Evolutionary conservation across 2,797 vertebrate genomes (phyloP).

Genomic region (Sebastes steindachneri): DNA sequence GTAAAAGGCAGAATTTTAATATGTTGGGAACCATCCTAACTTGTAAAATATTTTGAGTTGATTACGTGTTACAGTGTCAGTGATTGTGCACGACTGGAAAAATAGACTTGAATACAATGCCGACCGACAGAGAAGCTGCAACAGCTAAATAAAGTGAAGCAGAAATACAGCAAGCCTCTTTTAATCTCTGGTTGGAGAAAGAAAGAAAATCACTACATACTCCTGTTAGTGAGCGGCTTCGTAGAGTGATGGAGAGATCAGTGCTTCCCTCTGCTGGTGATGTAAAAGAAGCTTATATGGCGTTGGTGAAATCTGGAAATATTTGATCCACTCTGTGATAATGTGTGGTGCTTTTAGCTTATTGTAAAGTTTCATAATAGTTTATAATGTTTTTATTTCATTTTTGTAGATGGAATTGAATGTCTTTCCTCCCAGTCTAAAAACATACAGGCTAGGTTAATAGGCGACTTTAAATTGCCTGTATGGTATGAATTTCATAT

Average conservation of each 20-base stretch:
- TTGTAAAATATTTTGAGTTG: neutral
- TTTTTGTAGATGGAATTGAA: neutral
- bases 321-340: no score
- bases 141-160: neutral
- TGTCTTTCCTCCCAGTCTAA: neutral
- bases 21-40: neutral
- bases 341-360: neutral
- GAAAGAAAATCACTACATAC: neutral
- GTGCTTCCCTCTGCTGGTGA: constrained; percentile 72
- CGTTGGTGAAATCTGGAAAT: neutral
- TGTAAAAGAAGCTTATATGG: neutral
- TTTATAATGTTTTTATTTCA: neutral
- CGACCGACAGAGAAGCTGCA: neutral
- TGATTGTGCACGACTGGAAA: neutral
- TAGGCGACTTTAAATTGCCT: neutral
- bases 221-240: neutral
- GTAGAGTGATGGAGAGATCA: neutral
- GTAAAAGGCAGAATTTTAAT: neutral
- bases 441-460: neutral
- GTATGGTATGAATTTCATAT: neutral
- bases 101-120: neutral
- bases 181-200: neutral
- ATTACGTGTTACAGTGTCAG: neutral
- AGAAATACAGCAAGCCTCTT: neutral
- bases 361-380: neutral